Conservation (phyloP, 2,888 invertebrate genomes). For the Omphaloscelis lunosa region DNA sequence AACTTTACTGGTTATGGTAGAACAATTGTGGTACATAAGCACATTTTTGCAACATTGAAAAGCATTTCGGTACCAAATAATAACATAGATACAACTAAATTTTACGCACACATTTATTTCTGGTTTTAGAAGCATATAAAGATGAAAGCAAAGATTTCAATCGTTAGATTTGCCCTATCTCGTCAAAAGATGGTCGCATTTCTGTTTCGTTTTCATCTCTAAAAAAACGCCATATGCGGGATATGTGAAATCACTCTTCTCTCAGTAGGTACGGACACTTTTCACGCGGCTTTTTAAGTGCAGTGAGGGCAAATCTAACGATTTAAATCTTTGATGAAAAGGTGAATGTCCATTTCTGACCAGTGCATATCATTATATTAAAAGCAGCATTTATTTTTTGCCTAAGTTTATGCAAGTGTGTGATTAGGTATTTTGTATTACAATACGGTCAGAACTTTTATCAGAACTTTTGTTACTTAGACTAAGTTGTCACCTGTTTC, state of each 20-base stretch:
- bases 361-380: background rate
- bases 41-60: constrained; percentile 16
- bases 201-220: too few relatives aligned
- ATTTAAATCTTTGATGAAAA: background rate
- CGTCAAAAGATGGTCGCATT: too few relatives aligned
- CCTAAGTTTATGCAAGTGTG: background rate
- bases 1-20: too few relatives aligned
- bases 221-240: too few relatives aligned
- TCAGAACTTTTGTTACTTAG: background rate
- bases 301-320: too few relatives aligned
- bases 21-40: background rate
- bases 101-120: background rate
- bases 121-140: background rate
- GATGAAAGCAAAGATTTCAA: too few relatives aligned
- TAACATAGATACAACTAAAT: background rate
- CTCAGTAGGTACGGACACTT: too few relatives aligned
- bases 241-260: too few relatives aligned
- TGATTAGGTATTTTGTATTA: background rate
- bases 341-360: background rate
- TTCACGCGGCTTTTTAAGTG: too few relatives aligned
- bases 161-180: too few relatives aligned
- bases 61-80: constrained; percentile 1
- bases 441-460: background rate
- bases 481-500: constrained; percentile 6
- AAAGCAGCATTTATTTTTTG: background rate